phyloP scores from a whole-genome alignment of 35 echinoderm and acorn worm genomes.

The Heliocidaris tuberculata region DNA sequence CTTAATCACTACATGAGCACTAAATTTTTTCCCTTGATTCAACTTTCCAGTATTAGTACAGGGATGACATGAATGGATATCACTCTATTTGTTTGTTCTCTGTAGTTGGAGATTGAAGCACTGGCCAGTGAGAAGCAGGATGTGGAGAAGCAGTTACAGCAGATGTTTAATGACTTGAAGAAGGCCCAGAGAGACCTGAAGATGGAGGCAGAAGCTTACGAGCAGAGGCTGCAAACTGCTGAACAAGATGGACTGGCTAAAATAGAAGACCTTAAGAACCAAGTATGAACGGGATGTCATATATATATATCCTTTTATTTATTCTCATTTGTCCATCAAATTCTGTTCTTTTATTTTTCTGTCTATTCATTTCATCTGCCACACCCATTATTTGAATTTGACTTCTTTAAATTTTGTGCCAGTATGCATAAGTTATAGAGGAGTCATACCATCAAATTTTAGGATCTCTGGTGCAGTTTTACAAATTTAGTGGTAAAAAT shows the following conservation, averaged over 20 bases:
- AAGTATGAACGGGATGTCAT: slow-evolving; percentile 40
- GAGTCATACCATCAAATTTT: neutral
- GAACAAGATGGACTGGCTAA: slow-evolving; percentile 50
- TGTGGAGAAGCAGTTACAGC: slow-evolving; percentile 66
- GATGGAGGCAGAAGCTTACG: slow-evolving; percentile 57
- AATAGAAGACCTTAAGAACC: slow-evolving; percentile 21
- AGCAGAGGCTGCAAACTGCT: slow-evolving; percentile 50
- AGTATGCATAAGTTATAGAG: no score
- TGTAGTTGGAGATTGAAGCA: slow-evolving; percentile 63
- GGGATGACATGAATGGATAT: neutral
- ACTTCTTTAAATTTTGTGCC: no score
- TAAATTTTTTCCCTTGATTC: no score
- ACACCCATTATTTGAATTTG: no score
- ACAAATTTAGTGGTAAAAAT: neutral
- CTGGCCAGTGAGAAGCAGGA: slow-evolving; percentile 58
- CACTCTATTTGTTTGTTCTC: neutral
- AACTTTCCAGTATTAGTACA: no score
- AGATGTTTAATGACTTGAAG: slow-evolving; percentile 55
- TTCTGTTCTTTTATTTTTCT: neutral
- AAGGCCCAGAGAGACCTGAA: slow-evolving; percentile 42
- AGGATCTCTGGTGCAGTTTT: neutral
- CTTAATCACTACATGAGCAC: no score
- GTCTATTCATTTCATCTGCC: no score
- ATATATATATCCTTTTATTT: no score
- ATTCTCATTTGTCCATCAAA: neutral